phyloP scores from a whole-genome alignment of 2,797 vertebrate genomes.

The Pipistrellus kuhlii region DNA sequence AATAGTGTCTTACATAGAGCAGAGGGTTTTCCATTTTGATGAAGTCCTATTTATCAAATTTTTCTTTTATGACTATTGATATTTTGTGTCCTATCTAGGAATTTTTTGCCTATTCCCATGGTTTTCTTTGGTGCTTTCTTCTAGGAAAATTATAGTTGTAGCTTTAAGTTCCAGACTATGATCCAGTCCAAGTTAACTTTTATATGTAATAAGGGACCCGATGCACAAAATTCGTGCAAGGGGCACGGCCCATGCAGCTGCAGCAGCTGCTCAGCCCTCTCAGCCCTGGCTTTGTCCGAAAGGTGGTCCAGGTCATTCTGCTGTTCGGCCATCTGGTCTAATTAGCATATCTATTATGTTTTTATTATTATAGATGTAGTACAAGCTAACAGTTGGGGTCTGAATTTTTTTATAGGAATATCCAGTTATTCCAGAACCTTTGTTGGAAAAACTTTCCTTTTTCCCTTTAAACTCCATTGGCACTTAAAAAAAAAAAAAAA shows the following conservation, averaged over 20 bases:
- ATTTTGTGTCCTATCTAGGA: background rate
- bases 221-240: too few relatives aligned
- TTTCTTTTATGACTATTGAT: background rate
- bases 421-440: background rate
- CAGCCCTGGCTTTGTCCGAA: too few relatives aligned
- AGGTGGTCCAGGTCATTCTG: too few relatives aligned
- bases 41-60: background rate
- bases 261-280: too few relatives aligned
- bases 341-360: too few relatives aligned
- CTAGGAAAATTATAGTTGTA: constrained; percentile 11
- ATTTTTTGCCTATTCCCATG: background rate
- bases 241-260: too few relatives aligned
- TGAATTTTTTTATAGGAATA: background rate
- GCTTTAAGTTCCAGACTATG: background rate
- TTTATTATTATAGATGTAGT: too few relatives aligned
- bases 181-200: background rate
- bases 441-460: constrained; percentile 19
- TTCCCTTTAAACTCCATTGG: background rate
- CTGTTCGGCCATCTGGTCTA: too few relatives aligned
- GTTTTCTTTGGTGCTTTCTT: background rate
- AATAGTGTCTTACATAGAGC: background rate
- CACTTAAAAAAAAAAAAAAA: background rate
- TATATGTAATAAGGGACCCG: background rate
- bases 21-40: background rate
- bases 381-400: background rate